phyloP scores from a whole-genome alignment of 2,797 vertebrate species.

The Babyrousa celebensis region DNA sequence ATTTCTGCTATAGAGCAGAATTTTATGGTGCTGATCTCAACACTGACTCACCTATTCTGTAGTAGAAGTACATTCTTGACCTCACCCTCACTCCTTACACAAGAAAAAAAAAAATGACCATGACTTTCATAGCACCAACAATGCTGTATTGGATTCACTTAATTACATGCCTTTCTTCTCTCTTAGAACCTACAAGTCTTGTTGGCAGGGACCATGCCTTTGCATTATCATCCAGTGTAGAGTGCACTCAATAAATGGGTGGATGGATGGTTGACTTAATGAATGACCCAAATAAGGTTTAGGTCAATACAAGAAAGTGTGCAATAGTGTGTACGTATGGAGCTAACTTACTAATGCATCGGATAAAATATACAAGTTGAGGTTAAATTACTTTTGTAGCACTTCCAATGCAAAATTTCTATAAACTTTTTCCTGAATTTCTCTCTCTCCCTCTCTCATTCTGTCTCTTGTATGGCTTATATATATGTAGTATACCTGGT shows the following conservation, averaged over 20 bases:
- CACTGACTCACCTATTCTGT: background rate
- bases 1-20: too few relatives aligned
- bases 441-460: background rate
- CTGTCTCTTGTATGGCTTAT: background rate
- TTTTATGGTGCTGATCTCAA: background rate
- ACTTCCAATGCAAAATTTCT: background rate
- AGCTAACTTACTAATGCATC: background rate
- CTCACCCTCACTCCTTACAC: background rate
- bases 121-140: background rate
- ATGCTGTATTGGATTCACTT: background rate
- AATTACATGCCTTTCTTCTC: background rate
- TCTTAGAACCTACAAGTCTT: background rate
- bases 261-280: background rate
- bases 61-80: background rate
- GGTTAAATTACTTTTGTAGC: background rate
- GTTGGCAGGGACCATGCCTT: background rate
- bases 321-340: fast-evolving
- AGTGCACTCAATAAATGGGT: background rate
- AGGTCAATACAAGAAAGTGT: background rate
- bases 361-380: background rate
- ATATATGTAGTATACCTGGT: too few relatives aligned
- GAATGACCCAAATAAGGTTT: background rate
- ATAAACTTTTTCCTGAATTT: background rate
- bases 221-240: background rate
- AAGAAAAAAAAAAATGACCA: background rate